Evolutionary conservation across 2,888 invertebrate species (phyloP), one percentile per base, ranked within the genome.

Genomic region (Marronus borbonicus): DNA sequence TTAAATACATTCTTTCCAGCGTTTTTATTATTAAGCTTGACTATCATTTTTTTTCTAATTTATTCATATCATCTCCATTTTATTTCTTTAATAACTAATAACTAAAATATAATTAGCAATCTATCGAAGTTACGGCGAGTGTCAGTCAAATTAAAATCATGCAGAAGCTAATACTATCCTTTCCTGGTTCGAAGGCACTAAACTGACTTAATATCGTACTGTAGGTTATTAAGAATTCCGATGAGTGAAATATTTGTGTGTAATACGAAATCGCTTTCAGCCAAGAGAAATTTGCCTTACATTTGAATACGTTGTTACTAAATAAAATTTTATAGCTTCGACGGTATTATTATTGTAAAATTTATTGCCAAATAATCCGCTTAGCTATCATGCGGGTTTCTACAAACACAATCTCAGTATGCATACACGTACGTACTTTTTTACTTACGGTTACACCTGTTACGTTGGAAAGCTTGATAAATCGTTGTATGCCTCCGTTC

Each of bases 381-480:
- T 31, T 10, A 12, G 24, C 17, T 17, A 17, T 17, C n/a, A 58
- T 20, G 3, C n/a, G 8, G 24, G 20, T 7, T 58, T 17, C 8
- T 20, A 58, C 8, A 58, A 58, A 58, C 55, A 44, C 44, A 44
- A 44, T 44, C 8, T 44, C 12, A 8, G 44, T 12, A 44, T 44
- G 8, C 44, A 44, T 44, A 44, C 8, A 44, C 44, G 8, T 12
- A 55, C n/a, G 55, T 55, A n/a, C n/a, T 55, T 17, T 55, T 20
- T 55, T 62, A 28, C 28, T 1, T 62, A 28, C 28, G 7, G 31
- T 24, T 62, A 62, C 62, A 62, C 62, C 62, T 62, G 28, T 62
- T 12, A 62, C 0, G 28, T 62, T 62, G 62, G 62, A 62, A 62
- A 62, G 62, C 62, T 62, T 62, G 62, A 62, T 62, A 28, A 28